Conservation (phyloP, 2,888 invertebrate genomes). For the Harpalus rubripes region DNA sequence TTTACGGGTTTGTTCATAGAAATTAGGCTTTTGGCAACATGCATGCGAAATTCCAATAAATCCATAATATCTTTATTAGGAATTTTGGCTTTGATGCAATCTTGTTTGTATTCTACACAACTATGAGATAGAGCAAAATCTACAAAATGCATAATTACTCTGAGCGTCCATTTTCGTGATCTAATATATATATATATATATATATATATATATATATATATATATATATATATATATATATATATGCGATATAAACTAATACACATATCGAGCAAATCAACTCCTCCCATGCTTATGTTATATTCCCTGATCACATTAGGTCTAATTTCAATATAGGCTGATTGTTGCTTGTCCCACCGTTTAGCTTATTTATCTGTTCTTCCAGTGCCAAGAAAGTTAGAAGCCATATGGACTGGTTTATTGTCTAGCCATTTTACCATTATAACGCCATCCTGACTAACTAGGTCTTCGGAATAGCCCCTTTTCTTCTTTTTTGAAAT, state of each 20-base stretch:
- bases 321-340: conserved; percentile 69
- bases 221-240: no score
- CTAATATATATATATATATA: no score
- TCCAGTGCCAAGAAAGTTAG: conserved; percentile 70
- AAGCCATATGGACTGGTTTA: conserved; percentile 69
- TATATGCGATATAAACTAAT: conserved; percentile 68
- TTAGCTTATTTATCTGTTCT: conserved; percentile 67
- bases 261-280: conserved; percentile 69
- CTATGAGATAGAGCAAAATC: conserved; percentile 68
- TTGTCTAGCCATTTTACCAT: conserved; percentile 70
- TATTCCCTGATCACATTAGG: conserved; percentile 70
- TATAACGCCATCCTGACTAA: conserved; percentile 67
- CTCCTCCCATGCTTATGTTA: conserved; percentile 71
- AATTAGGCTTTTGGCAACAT: conserved; percentile 45
- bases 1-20: conserved; percentile 26
- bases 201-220: no score
- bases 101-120: conserved; percentile 69
- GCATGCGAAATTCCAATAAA: conserved; percentile 62
- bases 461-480: conserved; percentile 68
- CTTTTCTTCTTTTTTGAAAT: conserved; percentile 67
- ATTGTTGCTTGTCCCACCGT: conserved; percentile 70
- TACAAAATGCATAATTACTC: conserved; percentile 67
- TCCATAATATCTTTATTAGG: conserved; percentile 62
- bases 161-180: conserved; percentile 68
- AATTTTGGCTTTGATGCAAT: conserved; percentile 61